Evolutionary conservation across 1,140 invertebrate species (phyloP), one percentile per base, ranked within the genome.

Genomic region (Zaprionus davidi): DNA sequence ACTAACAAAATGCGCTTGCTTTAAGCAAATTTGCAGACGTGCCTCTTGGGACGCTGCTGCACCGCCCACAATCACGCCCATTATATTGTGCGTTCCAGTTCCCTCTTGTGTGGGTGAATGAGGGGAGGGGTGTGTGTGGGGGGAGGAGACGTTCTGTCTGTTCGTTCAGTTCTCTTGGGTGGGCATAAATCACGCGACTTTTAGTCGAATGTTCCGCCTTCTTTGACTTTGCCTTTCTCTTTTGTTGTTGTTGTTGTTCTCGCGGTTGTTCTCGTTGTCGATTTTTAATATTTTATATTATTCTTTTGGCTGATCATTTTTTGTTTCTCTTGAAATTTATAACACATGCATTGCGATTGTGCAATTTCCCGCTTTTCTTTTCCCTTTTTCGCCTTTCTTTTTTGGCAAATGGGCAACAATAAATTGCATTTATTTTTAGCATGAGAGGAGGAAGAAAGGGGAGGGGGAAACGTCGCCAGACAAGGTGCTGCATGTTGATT

Each of bases 311-410:
- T 13, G 17, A 26, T 53, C 9, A 38, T 31, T 65, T 66, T 64
- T 65, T 55, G 12, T 77, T 44, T 68, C 64, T 57, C 22, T 62
- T 57, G n/a, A 71, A 72, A 73, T 77, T 77, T 68, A 73, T 73
- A 73, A 73, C 70, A 74, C 58, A 68, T 77, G 71, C 75, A 76
- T n/a, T 55, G 56, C 68, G 68, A 80, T 80, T 80, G 78, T 79
- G 78, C 78, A 79, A 79, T 79, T 79, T 72, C 57, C 51, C 62
- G 9, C 28, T 38, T 66, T 67, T 55, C 17, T 36, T 62, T 49
- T 57, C 46, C 26, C 22, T 58, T 57, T 59, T 65, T 22, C n/a
- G 4, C n/a, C 56, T 68, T 60, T 73, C 36, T 59, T 56, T 59
- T 53, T 75, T 46, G 68, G 59, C 72, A 72, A 76, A 72, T 72